These are phyloP conservation scores for Rhopalosiphum maidis DNA, from an alignment of 1,140 invertebrate genomes.

Conservation along the genomic window DNA sequence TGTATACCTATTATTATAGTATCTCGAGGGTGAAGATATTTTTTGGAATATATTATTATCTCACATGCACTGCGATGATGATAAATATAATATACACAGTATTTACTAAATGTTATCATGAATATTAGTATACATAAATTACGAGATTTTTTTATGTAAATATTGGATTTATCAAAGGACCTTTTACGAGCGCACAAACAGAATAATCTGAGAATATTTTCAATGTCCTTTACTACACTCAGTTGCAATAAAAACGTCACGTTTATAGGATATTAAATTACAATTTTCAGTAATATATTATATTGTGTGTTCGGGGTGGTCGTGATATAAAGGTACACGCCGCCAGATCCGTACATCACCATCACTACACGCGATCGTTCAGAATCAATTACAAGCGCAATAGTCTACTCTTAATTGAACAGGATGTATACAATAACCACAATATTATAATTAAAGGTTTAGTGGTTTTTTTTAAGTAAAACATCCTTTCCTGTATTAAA, in stretches of 20 bases:
- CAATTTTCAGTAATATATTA: not conserved
- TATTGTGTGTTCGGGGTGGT: conserved; percentile 3
- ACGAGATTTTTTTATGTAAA: conserved; percentile 1
- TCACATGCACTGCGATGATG: not conserved
- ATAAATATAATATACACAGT: conserved; percentile 11
- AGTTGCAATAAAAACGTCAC: not conserved
- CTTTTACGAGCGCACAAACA: not conserved
- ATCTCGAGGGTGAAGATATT: not conserved
- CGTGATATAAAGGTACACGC: not conserved
- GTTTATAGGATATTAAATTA: conserved; percentile 7
- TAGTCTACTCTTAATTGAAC: not conserved
- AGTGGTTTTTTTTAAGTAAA: not conserved
- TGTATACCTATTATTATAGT: not conserved
- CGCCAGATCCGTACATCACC: not conserved
- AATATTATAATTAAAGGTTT: not conserved
- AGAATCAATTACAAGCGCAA: conserved; percentile 44
- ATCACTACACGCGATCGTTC: conserved; percentile 27
- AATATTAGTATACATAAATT: not conserved
- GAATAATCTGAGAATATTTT: not conserved
- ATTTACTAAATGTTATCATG: not conserved
- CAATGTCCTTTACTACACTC: not conserved
- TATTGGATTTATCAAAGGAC: not conserved
- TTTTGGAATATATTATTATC: not conserved
- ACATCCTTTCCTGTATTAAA: conserved; percentile 4
- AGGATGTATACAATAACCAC: conserved; percentile 32